Evolutionary conservation across 2,113 vertebrate genomes (phyloP).

Genomic region (Catagonus wagneri): DNA sequence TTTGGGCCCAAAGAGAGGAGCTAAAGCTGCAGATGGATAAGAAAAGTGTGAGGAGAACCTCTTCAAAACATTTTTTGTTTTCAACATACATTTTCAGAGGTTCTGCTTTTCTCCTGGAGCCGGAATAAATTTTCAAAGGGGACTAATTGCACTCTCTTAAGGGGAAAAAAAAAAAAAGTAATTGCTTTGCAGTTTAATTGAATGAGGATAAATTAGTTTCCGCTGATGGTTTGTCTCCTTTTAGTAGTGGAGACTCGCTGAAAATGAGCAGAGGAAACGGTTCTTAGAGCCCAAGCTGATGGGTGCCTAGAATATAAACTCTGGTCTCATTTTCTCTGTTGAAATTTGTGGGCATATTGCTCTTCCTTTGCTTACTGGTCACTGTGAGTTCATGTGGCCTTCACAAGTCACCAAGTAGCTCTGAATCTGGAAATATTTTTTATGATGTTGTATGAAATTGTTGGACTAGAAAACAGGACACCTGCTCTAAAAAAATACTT

Average conservation of each 20-base stretch:
- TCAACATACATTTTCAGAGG: constrained; percentile 51
- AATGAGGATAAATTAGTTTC: constrained; percentile 76
- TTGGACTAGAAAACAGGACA: background rate
- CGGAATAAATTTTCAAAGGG: constrained; percentile 68
- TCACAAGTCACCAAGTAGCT: background rate
- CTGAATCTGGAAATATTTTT: background rate
- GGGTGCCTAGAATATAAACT: background rate
- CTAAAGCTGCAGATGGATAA: background rate
- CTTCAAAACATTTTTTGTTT: constrained; percentile 2
- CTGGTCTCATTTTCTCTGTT: background rate
- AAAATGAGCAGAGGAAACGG: constrained; percentile 54
- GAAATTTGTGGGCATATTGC: background rate
- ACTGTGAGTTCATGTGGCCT: background rate
- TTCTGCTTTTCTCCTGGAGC: constrained; percentile 57
- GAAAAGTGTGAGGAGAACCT: background rate
- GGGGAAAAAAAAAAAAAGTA: background rate
- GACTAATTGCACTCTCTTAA: constrained; percentile 58
- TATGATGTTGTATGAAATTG: background rate
- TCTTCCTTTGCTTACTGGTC: background rate
- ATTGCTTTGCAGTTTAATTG: constrained; percentile 71
- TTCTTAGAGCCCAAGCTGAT: background rate
- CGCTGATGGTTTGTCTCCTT: constrained; percentile 34
- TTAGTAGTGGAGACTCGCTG: background rate
- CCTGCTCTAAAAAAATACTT: background rate
- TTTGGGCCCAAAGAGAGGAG: background rate